Base-by-base conservation (phyloP, 2,888 invertebrate species). In the Escarpia spicata region DNA sequence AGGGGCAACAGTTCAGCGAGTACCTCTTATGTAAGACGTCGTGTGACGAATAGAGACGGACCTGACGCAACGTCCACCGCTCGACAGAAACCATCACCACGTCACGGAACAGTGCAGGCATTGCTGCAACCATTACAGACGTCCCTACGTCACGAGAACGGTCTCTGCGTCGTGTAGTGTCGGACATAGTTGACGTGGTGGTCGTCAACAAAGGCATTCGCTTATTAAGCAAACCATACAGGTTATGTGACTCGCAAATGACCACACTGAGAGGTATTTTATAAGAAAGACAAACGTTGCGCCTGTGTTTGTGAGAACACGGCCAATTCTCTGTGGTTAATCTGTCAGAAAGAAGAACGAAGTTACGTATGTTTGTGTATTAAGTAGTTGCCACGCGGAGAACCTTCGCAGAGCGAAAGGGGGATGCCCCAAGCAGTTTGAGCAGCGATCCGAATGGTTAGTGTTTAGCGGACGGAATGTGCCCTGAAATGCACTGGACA, bases 1-100 rank as follows among this genome's bases (percentile, higher is more conserved):
- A 98, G 96, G 98, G 98, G 8, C 98, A 98, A 96, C 98, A 98
- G 97, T 98, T 98, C 97, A 98, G 98, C 95, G 98, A 98, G 97
- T 98, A 98, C 97, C 97, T 98, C 95, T 98, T 98, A 96, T 97
- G 98, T 93, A 95, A 94, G 92, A 95, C 52, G 89, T 26, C 75
- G 19, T 26, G 19, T 26, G 75, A 75, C n/a, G 75, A 75, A n/a
- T 75, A 75, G 75, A 75, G 26, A 75, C 75, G 19, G 75, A 26
- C 75, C 26, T 2, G 75, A 6, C 26, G 75, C 75, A 75, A 75
- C 75, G 75, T 6, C 19, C n/a, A 26, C 75, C 6, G 75, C 75
- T 75, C 75, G 75, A 75, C 19, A 26, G 75, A 75, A 15, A 26
- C 26, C 3, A n/a, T 26, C 75, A 75, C n/a, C 75, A 26, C 75